A percentile compares a stretch with the other conserved stretches of the same genome.
phyloP scores from a whole-genome alignment of 2,888 invertebrate species.

The Drosophila robusta region DNA sequence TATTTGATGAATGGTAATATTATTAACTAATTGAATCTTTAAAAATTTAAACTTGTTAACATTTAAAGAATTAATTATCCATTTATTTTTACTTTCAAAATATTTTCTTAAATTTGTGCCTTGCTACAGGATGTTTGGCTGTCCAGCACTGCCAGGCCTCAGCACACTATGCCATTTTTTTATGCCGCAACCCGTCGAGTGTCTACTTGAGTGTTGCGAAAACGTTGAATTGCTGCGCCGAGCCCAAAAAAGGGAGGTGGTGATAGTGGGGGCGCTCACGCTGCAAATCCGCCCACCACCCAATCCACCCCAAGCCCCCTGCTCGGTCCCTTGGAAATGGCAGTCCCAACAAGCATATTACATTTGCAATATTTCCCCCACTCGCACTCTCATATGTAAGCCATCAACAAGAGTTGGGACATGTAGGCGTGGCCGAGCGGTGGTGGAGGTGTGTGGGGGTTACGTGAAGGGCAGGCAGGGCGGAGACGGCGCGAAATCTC shows the following conservation, averaged over 20 bases:
- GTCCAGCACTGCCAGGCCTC: neutral
- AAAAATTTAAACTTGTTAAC: no score
- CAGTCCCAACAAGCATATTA: slow-evolving; percentile 67
- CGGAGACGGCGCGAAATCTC: slow-evolving; percentile 60
- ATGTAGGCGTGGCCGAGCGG: neutral
- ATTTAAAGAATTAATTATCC: no score
- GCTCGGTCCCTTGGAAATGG: neutral
- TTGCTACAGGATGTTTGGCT: slow-evolving; percentile 20
- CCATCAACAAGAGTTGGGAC: slow-evolving; percentile 17
- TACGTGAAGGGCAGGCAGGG: neutral
- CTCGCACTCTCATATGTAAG: slow-evolving; percentile 35
- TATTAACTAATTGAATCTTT: no score
- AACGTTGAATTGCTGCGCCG: slow-evolving; percentile 59
- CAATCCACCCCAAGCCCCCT: neutral
- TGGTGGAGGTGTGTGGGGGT: neutral
- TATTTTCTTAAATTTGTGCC: neutral
- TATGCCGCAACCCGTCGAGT: slow-evolving; percentile 49
- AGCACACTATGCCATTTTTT: slow-evolving; percentile 19
- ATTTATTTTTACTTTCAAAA: no score
- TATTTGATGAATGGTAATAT: no score
- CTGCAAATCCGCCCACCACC: slow-evolving; percentile 21
- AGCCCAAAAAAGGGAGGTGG: slow-evolving; percentile 22
- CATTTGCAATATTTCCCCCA: slow-evolving; percentile 75
- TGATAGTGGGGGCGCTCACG: slow-evolving; percentile 8
- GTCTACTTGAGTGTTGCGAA: slow-evolving; percentile 63